Evolutionary conservation across 2,797 vertebrate species (phyloP).

Genomic region (Graptemys geographica): DNA sequence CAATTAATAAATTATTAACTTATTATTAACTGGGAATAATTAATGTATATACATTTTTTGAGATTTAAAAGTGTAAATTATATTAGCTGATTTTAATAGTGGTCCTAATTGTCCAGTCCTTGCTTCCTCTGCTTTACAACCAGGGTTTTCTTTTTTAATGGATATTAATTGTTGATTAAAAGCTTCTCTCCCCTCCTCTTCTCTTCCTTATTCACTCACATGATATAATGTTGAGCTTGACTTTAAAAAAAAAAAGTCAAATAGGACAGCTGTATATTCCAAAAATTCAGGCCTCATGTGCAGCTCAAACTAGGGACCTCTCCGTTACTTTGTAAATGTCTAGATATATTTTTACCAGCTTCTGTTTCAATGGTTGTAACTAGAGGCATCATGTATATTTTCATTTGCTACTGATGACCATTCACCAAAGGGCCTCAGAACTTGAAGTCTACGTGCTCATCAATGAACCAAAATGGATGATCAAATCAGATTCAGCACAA

Average conservation of each 20-base stretch:
- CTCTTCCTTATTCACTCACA: neutral
- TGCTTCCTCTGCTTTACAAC: neutral
- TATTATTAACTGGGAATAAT: conserved; percentile 6
- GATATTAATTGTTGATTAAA: conserved; percentile 1
- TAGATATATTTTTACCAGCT: neutral
- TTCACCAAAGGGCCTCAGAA: neutral
- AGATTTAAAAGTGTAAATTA: conserved; percentile 34
- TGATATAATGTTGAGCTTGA: neutral
- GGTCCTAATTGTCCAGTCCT: neutral
- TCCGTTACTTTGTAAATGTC: neutral
- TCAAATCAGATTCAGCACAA: neutral
- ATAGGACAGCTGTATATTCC: neutral
- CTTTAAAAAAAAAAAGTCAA: neutral
- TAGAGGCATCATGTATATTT: neutral
- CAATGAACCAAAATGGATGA: neutral
- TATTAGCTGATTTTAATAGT: conserved; percentile 36
- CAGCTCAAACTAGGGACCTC: neutral
- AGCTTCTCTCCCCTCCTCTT: accelerated
- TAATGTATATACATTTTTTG: conserved; percentile 33
- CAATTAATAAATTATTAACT: no score
- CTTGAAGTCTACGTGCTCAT: neutral
- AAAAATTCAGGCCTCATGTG: neutral
- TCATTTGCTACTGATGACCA: neutral
- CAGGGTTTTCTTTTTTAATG: neutral
- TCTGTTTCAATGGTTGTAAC: accelerated